These are phyloP conservation scores for Chloroclystis v-ata DNA, from an alignment of 2,888 invertebrate species.

Conservation along the genomic window DNA sequence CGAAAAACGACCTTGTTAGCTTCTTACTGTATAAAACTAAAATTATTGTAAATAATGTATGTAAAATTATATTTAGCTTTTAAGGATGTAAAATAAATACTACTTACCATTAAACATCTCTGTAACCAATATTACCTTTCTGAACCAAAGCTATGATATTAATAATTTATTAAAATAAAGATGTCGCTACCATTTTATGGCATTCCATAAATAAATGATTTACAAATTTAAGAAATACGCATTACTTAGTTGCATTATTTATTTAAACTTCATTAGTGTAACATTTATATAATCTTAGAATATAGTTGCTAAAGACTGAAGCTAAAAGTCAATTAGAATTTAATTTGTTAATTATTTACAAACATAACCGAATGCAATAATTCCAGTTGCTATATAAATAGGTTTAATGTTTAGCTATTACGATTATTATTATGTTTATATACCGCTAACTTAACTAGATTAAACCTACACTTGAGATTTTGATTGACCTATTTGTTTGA, in stretches of 20 bases:
- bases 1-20: no score
- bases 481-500: neutral
- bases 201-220: neutral
- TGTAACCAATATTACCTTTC: conserved; percentile 1
- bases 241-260: conserved; percentile 1
- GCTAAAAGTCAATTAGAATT: conserved; percentile 51
- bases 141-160: conserved; percentile 21
- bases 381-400: neutral
- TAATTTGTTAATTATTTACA: conserved; percentile 11
- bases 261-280: neutral
- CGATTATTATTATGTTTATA: neutral
- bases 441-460: no score
- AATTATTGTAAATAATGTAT: conserved; percentile 1
- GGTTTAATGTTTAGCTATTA: neutral
- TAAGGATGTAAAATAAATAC: neutral
- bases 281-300: neutral
- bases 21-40: neutral
- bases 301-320: conserved; percentile 47
- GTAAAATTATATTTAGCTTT: neutral
- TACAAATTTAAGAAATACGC: neutral
- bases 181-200: neutral
- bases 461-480: neutral
- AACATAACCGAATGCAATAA: conserved; percentile 1
- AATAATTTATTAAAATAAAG: neutral
- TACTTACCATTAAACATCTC: neutral